phyloP scores from a whole-genome alignment of 2,888 invertebrate genomes.

The Epistrophe eligans region DNA sequence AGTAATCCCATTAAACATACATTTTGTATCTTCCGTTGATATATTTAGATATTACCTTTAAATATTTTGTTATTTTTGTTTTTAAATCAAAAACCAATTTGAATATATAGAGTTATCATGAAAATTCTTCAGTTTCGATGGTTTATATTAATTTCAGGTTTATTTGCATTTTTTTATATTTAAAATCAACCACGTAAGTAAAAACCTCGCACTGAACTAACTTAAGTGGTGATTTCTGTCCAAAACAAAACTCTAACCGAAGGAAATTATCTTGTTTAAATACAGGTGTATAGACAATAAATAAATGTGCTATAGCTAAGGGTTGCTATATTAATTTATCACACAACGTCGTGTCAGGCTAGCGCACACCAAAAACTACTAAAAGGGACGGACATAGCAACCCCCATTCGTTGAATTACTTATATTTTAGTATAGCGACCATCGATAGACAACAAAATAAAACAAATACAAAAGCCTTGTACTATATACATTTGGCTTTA shows the following conservation, averaged over 20 bases:
- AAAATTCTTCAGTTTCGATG: conserved; percentile 22
- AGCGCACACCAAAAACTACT: conserved; percentile 23
- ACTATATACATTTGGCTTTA: conserved; percentile 13
- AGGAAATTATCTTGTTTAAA: conserved; percentile 13
- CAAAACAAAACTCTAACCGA: conserved; percentile 51
- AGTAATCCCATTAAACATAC: conserved; percentile 1
- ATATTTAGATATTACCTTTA: neutral
- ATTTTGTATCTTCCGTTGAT: neutral
- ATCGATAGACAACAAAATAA: conserved; percentile 38
- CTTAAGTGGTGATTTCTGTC: conserved; percentile 43
- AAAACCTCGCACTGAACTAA: conserved; percentile 54
- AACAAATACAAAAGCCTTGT: conserved; percentile 33
- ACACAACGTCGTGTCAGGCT: conserved; percentile 12
- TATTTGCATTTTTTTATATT: conserved; percentile 45
- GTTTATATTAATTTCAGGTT: conserved; percentile 47
- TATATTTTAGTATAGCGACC: conserved; percentile 23
- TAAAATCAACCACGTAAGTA: conserved; percentile 38
- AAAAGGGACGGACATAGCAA: conserved; percentile 51
- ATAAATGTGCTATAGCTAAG: neutral
- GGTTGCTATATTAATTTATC: conserved; percentile 41
- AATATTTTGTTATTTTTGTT: conserved; percentile 6
- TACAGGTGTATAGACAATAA: conserved; percentile 18
- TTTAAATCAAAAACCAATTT: conserved; percentile 2
- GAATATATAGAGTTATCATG: conserved; percentile 2
- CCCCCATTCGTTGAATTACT: conserved; percentile 38